Conservation (phyloP, 2,888 invertebrate genomes). For the Leucania comma region DNA sequence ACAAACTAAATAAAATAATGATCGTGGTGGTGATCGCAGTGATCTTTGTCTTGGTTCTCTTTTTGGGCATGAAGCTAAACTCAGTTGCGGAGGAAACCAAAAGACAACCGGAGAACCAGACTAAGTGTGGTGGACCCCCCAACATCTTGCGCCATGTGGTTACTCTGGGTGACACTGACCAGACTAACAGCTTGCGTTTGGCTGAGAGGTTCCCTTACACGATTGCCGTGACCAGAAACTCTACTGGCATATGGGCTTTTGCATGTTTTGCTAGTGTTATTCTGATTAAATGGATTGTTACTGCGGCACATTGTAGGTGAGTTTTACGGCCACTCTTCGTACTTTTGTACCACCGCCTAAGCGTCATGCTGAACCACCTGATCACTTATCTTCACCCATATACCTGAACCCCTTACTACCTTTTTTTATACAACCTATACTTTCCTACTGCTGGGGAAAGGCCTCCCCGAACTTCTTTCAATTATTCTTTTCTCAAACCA, state of each 20-base stretch:
- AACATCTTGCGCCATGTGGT: constrained; percentile 18
- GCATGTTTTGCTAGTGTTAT: constrained; percentile 45
- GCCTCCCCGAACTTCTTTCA: no score
- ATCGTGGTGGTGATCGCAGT: not conserved
- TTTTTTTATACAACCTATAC: no score
- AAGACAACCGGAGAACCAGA: fast-evolving
- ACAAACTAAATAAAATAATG: constrained; percentile 4
- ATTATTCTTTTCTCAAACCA: no score
- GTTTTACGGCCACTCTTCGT: not conserved
- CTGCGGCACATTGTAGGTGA: constrained; percentile 48
- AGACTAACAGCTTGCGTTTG: not conserved
- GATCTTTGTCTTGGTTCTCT: constrained; percentile 11
- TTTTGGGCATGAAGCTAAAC: not conserved
- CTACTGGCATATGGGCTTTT: constrained; percentile 35
- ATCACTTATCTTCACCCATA: no score
- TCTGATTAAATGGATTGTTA: constrained; percentile 40
- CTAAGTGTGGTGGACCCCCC: not conserved
- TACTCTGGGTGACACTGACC: not conserved
- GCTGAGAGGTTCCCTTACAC: constrained; percentile 47
- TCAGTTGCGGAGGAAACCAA: not conserved
- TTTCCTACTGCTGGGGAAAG: no score
- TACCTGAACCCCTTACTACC: no score
- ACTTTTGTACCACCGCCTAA: not conserved
- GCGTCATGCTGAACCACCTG: no score
- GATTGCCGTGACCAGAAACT: constrained; percentile 35